A percentile compares a stretch with the other conserved stretches of the same genome.
These are phyloP conservation scores for Bradypodion pumilum DNA, from an alignment of 2,797 vertebrate species.

Conservation along the genomic window DNA sequence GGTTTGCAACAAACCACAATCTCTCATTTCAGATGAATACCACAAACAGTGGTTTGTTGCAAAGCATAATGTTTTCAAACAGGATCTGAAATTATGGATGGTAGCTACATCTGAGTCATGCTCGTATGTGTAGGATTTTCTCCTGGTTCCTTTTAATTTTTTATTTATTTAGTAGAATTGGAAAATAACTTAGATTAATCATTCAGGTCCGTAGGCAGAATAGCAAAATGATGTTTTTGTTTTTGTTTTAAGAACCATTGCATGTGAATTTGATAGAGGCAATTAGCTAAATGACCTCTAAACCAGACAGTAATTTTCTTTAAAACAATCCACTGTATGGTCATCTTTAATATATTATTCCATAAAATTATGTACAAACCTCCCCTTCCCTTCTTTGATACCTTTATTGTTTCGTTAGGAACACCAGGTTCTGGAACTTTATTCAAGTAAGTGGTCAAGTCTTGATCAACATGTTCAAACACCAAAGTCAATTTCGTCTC, in stretches of 20 bases:
- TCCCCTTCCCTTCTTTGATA: slow-evolving; percentile 67
- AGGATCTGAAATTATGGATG: background rate
- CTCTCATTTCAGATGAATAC: background rate
- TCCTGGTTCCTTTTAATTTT: background rate
- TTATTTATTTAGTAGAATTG: background rate
- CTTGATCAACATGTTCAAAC: slow-evolving; percentile 99
- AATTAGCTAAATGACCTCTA: background rate
- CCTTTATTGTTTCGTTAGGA: slow-evolving; percentile 97
- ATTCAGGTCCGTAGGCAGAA: background rate
- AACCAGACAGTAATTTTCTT: background rate
- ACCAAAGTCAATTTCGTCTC: slow-evolving; percentile 98
- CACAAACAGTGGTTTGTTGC: background rate
- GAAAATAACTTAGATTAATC: background rate
- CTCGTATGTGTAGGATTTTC: too few relatives aligned
- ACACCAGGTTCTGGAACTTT: slow-evolving; percentile 97
- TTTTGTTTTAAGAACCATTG: background rate
- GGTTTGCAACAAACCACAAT: background rate
- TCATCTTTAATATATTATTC: slow-evolving; percentile 2
- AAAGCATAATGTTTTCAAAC: background rate
- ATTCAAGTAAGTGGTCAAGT: slow-evolving; percentile 97
- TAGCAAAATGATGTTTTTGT: slow-evolving; percentile 2
- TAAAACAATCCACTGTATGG: slow-evolving; percentile 1
- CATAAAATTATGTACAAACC: slow-evolving; percentile 43
- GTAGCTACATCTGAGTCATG: background rate
- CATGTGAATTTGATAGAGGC: slow-evolving; percentile 10